These are phyloP conservation scores for Lindbergichthys nudifrons DNA, from an alignment of 2,797 vertebrate genomes.

Conservation along the genomic window DNA sequence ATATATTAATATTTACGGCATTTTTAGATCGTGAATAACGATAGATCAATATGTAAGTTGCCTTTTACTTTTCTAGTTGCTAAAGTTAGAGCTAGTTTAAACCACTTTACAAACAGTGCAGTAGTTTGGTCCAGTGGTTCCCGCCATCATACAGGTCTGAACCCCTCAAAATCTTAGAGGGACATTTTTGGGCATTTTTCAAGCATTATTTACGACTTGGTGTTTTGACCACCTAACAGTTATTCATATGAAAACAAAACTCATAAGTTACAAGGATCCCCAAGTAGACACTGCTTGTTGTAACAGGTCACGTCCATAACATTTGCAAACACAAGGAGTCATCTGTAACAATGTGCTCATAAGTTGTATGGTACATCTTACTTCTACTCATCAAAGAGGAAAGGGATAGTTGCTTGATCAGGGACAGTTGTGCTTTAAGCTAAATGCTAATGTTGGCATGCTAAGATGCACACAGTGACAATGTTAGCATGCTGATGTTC, in stretches of 20 bases:
- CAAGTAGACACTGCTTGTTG: too few species aligned
- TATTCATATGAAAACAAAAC: background rate
- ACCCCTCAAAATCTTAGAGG: background rate
- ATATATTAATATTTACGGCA: background rate
- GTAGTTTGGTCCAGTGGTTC: background rate
- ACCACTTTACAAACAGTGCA: background rate
- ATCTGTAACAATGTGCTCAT: background rate
- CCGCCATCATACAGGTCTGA: too few species aligned
- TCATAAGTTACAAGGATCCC: too few species aligned
- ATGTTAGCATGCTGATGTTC: background rate
- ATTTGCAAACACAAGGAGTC: background rate
- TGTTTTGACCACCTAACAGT: background rate
- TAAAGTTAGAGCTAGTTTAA: background rate
- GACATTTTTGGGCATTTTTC: too few species aligned
- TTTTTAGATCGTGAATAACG: background rate
- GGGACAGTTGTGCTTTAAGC: background rate
- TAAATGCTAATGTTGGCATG: background rate
- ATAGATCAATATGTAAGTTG: background rate
- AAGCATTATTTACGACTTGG: background rate
- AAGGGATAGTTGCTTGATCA: too few species aligned
- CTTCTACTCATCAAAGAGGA: background rate
- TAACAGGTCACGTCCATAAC: background rate
- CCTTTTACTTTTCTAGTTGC: background rate
- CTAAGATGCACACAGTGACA: background rate
- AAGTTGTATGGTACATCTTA: background rate